Conservation (phyloP, 2,888 invertebrate genomes). For the Dusona sp. region DNA sequence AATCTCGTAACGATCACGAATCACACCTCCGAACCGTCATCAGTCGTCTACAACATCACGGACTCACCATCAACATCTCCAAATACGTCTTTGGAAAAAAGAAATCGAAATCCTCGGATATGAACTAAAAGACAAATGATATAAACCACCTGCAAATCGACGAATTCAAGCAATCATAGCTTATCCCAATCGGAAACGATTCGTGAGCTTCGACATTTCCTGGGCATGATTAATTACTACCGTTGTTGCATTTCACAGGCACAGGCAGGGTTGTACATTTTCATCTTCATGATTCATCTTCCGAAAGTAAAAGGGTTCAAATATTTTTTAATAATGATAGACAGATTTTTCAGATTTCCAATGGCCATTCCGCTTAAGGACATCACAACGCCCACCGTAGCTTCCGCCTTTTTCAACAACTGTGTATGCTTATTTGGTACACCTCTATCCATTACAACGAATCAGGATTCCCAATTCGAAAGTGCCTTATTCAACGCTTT, state of each 20-base stretch:
- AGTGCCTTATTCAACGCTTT: not conserved
- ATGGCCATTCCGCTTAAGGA: slow-evolving; percentile 37
- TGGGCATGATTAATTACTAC: slow-evolving; percentile 8
- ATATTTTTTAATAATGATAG: slow-evolving; percentile 58
- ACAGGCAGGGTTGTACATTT: too few species aligned
- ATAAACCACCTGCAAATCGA: slow-evolving; percentile 10
- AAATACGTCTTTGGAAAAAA: slow-evolving; percentile 1
- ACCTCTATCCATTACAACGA: not conserved
- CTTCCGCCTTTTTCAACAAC: slow-evolving; percentile 11
- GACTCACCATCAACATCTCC: not conserved
- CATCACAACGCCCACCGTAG: slow-evolving; percentile 20
- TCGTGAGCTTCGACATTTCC: not conserved
- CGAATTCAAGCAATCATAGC: slow-evolving; percentile 10
- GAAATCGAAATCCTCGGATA: slow-evolving; percentile 7
- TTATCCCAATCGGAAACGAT: slow-evolving; percentile 5
- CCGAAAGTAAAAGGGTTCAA: not conserved
- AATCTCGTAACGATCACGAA: not conserved
- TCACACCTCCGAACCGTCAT: not conserved
- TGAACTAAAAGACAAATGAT: not conserved
- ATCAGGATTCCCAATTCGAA: not conserved
- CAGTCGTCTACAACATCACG: not conserved
- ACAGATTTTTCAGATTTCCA: slow-evolving; percentile 46
- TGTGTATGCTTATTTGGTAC: not conserved
- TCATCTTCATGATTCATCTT: slow-evolving; percentile 37
- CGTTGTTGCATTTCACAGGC: not conserved